Evolutionary conservation across 2,797 vertebrate species (phyloP), one percentile per base, ranked within the genome.

Genomic region (Xerus rutilus): DNA sequence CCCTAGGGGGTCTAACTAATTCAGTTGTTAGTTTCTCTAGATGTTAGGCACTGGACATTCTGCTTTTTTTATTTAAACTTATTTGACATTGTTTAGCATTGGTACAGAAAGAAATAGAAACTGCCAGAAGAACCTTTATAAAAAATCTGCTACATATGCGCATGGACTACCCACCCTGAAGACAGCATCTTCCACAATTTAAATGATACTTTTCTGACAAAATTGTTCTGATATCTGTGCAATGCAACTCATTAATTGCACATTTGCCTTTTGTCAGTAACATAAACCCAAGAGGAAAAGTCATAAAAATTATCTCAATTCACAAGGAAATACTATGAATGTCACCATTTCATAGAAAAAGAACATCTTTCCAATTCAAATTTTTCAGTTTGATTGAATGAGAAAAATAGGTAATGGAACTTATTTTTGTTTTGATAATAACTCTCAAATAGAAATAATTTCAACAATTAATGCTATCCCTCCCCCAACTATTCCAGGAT

Each of bases 391-490:
- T 64, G 23, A 89, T 87, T 94, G 77, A 67, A 72, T 74, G 54
- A 64, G 28, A 76, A 89, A 35, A 79, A 89, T 69, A 45, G 47
- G 3, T 62, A 70, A 79, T 35, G 20, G 3, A 52, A 89, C 86
- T 81, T 20, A 20, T 43, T 69, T 89, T 78, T 83, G 7, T 73
- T 87, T 15, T 93, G 70, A 72, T 28, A 72, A 1, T 70, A 89
- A 78, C 32, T 90, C 30, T 45, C 52, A 89, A 57, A 43, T 6
- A 98, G 59, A 74, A 97, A 92, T 84, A 69, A 92, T 76, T 78
- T 30, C 32, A 95, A 86, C 21, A 97, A 93, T 65, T 70, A 90
- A 57, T 45, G 79, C 18, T 15, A 84, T 30, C 52, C 74, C 1
- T 1, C 18, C 3, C 32, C 23, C 17, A 14, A 97, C 89, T 72